These are phyloP conservation scores for Lagorchestes hirsutus DNA, from an alignment of 2,797 vertebrate genomes.

Conservation along the genomic window DNA sequence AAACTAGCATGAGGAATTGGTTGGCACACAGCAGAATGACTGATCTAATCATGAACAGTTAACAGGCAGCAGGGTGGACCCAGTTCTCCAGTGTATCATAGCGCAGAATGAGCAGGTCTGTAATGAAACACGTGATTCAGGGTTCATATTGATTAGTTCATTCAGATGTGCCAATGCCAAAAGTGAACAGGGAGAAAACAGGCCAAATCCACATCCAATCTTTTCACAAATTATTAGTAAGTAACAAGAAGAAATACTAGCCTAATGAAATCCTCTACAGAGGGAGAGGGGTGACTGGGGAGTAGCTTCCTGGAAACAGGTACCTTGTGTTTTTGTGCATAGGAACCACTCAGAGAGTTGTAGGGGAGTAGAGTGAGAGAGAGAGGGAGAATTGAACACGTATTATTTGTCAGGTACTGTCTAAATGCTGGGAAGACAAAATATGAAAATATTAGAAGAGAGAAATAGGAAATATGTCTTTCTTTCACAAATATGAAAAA, in stretches of 20 bases:
- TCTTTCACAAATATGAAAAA: neutral
- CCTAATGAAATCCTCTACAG: neutral
- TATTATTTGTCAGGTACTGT: neutral
- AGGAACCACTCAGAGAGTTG: neutral
- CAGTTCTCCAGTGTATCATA: neutral
- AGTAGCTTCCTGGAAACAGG: neutral
- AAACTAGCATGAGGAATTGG: neutral
- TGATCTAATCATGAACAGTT: neutral
- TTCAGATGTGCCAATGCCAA: neutral
- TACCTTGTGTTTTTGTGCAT: neutral
- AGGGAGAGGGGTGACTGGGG: neutral
- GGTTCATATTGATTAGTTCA: neutral
- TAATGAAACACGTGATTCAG: neutral
- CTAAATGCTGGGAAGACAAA: neutral
- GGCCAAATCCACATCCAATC: neutral
- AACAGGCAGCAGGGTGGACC: neutral
- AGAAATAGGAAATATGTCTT: neutral
- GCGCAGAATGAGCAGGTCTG: neutral
- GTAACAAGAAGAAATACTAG: neutral
- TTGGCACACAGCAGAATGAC: conserved; percentile 21
- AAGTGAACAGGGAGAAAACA: neutral
- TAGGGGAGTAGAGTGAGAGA: neutral
- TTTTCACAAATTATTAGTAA: neutral
- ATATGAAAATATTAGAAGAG: neutral
- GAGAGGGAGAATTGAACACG: neutral